Percentiles rank a stretch among this genome's conserved stretches.
Conservation (phyloP, 2,888 invertebrate species). For the Campoletis raptor region DNA sequence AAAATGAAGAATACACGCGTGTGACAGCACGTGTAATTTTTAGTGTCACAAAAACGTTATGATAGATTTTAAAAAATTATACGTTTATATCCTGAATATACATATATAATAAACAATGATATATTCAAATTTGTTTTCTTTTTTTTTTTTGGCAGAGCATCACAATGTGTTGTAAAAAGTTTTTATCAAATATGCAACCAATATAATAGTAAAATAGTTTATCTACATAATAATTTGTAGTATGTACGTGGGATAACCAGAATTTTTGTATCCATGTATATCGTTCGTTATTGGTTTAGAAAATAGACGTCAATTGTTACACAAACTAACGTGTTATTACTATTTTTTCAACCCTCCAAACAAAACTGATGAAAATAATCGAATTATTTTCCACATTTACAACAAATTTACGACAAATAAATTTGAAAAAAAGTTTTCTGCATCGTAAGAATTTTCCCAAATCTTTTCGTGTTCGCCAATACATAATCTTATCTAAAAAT, state of each 20-base stretch:
- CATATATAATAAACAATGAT: constrained; percentile 33
- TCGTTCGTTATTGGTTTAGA: constrained; percentile 66
- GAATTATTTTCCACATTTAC: not conserved
- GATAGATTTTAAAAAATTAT: constrained; percentile 9
- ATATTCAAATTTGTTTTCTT: constrained; percentile 67
- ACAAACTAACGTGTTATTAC: not conserved
- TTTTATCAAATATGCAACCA: constrained; percentile 62
- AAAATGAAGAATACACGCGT: not conserved
- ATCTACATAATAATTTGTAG: constrained; percentile 50
- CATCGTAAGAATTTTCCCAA: not conserved
- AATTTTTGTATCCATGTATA: constrained; percentile 67
- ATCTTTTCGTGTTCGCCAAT: not conserved
- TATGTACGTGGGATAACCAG: constrained; percentile 61
- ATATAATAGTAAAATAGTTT: constrained; percentile 74
- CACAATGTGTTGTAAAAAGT: constrained; percentile 72
- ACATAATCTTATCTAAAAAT: not conserved
- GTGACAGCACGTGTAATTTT: not conserved
- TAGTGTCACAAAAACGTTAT: constrained; percentile 17
- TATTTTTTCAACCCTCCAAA: not conserved
- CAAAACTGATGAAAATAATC: not conserved
- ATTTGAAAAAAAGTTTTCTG: not conserved
- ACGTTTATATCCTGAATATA: constrained; percentile 14
- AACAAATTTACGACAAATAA: not conserved
- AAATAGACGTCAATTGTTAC: constrained; percentile 67
- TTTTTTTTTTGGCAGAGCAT: constrained; percentile 71